phyloP scores from a whole-genome alignment of 2,113 vertebrate species.

The Anguilla japonica region DNA sequence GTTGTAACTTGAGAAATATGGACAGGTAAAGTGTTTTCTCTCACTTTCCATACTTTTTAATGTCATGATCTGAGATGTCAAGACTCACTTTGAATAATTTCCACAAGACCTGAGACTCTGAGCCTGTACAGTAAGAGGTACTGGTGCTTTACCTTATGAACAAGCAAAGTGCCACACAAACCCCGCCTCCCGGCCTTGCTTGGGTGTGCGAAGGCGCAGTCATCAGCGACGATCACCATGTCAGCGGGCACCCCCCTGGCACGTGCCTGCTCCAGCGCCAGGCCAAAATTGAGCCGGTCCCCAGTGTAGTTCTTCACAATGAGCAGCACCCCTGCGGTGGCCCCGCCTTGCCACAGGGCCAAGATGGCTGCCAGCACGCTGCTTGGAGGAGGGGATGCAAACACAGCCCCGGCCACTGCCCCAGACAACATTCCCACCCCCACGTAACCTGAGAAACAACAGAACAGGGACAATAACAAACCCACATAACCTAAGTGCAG shows the following conservation, averaged over 20 bases:
- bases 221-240: conserved; percentile 88
- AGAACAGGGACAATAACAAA: not conserved
- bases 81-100: not conserved
- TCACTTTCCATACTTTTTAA: not conserved
- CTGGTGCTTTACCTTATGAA: conserved; percentile 81
- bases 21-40: not conserved
- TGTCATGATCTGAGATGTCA: not conserved
- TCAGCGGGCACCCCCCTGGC: conserved; percentile 69
- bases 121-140: not conserved
- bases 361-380: conserved; percentile 87
- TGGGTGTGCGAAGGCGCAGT: conserved; percentile 79
- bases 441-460: conserved; percentile 76
- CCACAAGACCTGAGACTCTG: not conserved
- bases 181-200: conserved; percentile 87
- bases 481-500: not conserved
- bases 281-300: conserved; percentile 90
- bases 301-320: conserved; percentile 97
- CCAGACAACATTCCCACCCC: conserved; percentile 91
- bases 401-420: conserved; percentile 84
- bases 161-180: conserved; percentile 84
- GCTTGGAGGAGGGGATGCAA: conserved; percentile 86
- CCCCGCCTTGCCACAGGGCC: conserved; percentile 74
- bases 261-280: conserved; percentile 84
- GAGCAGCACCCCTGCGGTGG: conserved; percentile 78
- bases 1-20: not conserved